These are phyloP conservation scores for Brachionus angularis DNA, from an alignment of 1,140 invertebrate species.

Conservation along the genomic window DNA sequence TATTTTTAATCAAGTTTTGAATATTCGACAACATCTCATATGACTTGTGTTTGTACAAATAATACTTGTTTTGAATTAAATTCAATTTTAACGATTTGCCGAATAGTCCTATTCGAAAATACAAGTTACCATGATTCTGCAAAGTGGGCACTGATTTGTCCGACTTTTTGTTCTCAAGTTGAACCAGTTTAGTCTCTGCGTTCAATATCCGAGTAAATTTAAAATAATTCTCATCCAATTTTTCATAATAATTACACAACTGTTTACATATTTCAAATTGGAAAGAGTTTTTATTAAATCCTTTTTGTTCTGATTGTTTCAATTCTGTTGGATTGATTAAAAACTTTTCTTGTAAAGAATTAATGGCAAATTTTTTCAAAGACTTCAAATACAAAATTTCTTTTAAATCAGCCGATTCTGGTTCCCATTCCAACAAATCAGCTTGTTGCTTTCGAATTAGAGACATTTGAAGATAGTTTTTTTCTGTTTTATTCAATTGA, in stretches of 20 bases:
- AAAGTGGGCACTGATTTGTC: background rate
- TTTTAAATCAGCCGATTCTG: slow-evolving; percentile 18
- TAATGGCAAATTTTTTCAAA: slow-evolving; percentile 40
- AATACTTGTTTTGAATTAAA: slow-evolving; percentile 29
- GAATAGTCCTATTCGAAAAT: slow-evolving; percentile 32
- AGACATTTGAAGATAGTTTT: slow-evolving; percentile 22
- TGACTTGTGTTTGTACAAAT: slow-evolving; percentile 40
- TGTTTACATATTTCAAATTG: slow-evolving; percentile 34
- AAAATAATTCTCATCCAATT: slow-evolving; percentile 3
- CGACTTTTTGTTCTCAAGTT: background rate
- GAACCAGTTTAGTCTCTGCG: slow-evolving; percentile 21
- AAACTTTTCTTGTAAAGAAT: slow-evolving; percentile 39
- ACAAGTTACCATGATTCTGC: slow-evolving; percentile 35
- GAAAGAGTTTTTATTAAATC: background rate
- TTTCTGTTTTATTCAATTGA: slow-evolving; percentile 25
- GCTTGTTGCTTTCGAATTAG: slow-evolving; percentile 36
- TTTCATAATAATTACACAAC: slow-evolving; percentile 28
- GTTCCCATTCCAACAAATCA: slow-evolving; percentile 33
- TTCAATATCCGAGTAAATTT: slow-evolving; percentile 1
- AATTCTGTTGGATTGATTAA: background rate
- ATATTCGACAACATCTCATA: slow-evolving; percentile 43
- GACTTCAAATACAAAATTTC: slow-evolving; percentile 42
- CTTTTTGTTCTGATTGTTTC: background rate
- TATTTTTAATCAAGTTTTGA: slow-evolving; percentile 37
- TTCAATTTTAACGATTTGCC: slow-evolving; percentile 28